phyloP scores from a whole-genome alignment of 2,888 invertebrate genomes.

The Drymonia ruficornis region DNA sequence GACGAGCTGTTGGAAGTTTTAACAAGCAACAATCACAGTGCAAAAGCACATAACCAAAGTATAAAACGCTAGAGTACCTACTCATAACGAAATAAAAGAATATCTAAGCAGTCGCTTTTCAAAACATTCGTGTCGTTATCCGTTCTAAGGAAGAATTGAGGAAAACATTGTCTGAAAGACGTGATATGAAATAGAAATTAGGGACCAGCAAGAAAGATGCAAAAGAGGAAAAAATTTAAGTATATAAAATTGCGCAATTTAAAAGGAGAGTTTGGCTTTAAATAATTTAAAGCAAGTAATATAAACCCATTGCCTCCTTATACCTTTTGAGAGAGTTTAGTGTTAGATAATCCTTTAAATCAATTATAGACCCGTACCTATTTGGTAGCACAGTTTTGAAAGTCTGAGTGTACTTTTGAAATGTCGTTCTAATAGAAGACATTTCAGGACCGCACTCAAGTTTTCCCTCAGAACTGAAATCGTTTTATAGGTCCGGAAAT shows the following conservation, averaged over 20 bases:
- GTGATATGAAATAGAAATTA: slow-evolving; percentile 34
- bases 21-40: neutral
- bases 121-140: slow-evolving; percentile 29
- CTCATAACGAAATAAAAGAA: slow-evolving; percentile 8
- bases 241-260: neutral
- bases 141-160: slow-evolving; percentile 23
- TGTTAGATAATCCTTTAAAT: too few relatives aligned
- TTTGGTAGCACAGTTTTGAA: too few relatives aligned
- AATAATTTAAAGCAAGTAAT: too few relatives aligned
- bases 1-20: neutral
- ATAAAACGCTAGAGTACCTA: neutral
- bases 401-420: too few relatives aligned
- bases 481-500: too few relatives aligned
- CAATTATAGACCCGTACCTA: too few relatives aligned
- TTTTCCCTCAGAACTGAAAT: too few relatives aligned
- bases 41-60: neutral
- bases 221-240: slow-evolving; percentile 17
- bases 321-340: too few relatives aligned
- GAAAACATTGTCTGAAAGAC: slow-evolving; percentile 30
- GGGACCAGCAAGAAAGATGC: slow-evolving; percentile 20
- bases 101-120: slow-evolving; percentile 18
- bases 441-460: too few relatives aligned
- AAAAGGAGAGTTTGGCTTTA: too few relatives aligned
- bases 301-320: too few relatives aligned
- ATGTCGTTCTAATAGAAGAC: too few relatives aligned